Percentiles rank a stretch among this genome's conserved stretches.
Evolutionary conservation across 2,113 vertebrate genomes (phyloP).

Genomic region (Archilochus colubris): DNA sequence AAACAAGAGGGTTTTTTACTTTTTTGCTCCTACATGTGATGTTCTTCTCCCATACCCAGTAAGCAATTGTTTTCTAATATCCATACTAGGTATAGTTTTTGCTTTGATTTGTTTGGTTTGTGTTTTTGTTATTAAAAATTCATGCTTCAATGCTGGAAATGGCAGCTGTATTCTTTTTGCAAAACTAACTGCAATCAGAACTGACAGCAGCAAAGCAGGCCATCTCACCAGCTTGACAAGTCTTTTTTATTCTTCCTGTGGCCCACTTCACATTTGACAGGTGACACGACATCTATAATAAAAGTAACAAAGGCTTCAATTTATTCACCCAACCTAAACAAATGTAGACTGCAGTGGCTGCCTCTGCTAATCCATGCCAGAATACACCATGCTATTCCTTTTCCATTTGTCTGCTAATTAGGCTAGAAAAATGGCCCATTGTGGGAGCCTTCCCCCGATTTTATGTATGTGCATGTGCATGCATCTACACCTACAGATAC

Average conservation of each 20-base stretch:
- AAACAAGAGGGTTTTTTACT: neutral
- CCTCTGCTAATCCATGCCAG: slow-evolving; percentile 68
- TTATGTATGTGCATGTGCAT: neutral
- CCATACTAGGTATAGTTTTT: neutral
- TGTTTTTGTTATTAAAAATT: slow-evolving; percentile 46
- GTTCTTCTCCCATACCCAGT: neutral
- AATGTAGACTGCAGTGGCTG: slow-evolving; percentile 66
- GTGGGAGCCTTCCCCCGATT: slow-evolving; percentile 19
- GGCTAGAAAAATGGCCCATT: slow-evolving; percentile 75
- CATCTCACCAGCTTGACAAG: slow-evolving; percentile 51
- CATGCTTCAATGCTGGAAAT: slow-evolving; percentile 68
- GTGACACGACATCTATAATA: slow-evolving; percentile 74
- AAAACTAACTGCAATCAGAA: slow-evolving; percentile 71
- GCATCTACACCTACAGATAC: neutral
- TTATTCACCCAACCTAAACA: slow-evolving; percentile 82
- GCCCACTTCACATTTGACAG: slow-evolving; percentile 81
- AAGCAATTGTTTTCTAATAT: neutral
- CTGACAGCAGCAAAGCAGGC: slow-evolving; percentile 55
- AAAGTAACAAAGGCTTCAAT: slow-evolving; percentile 82
- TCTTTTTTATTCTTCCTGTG: slow-evolving; percentile 70
- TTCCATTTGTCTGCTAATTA: slow-evolving; percentile 66
- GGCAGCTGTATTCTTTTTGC: slow-evolving; percentile 71
- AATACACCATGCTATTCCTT: slow-evolving; percentile 13
- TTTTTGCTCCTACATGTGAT: neutral
- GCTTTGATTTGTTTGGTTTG: neutral